Conservation (phyloP, 2,797 vertebrate genomes). For the Orientallactaga sibirica region DNA sequence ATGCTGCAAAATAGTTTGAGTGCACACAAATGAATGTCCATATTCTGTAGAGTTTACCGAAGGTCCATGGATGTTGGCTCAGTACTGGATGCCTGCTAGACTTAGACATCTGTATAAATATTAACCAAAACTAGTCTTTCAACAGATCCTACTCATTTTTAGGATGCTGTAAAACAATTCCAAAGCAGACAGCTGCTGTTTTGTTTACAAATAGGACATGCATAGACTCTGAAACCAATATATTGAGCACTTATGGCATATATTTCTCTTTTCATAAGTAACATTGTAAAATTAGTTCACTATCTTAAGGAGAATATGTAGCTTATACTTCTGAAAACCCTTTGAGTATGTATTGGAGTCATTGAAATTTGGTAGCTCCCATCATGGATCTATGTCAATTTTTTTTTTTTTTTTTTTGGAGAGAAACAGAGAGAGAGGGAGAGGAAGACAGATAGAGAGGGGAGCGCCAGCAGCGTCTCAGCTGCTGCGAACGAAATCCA, state of each 20-base stretch:
- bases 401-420: no score
- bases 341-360: neutral
- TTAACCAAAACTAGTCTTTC: constrained; percentile 5
- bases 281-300: neutral
- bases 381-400: neutral
- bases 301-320: neutral
- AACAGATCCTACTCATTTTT: constrained; percentile 25
- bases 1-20: neutral
- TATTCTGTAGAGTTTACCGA: constrained; percentile 21
- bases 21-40: constrained; percentile 57
- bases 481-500: no score
- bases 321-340: neutral
- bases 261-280: neutral
- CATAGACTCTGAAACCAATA: neutral
- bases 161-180: constrained; percentile 41
- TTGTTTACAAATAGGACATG: neutral
- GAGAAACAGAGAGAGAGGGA: no score
- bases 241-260: neutral
- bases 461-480: no score
- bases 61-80: constrained; percentile 27
- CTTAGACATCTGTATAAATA: constrained; percentile 63
- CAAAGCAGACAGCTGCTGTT: neutral
- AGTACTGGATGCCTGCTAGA: constrained; percentile 32
- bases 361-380: neutral
- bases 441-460: no score